Base-by-base conservation (phyloP, 2,797 vertebrate genomes). In the Lepus townsendii region DNA sequence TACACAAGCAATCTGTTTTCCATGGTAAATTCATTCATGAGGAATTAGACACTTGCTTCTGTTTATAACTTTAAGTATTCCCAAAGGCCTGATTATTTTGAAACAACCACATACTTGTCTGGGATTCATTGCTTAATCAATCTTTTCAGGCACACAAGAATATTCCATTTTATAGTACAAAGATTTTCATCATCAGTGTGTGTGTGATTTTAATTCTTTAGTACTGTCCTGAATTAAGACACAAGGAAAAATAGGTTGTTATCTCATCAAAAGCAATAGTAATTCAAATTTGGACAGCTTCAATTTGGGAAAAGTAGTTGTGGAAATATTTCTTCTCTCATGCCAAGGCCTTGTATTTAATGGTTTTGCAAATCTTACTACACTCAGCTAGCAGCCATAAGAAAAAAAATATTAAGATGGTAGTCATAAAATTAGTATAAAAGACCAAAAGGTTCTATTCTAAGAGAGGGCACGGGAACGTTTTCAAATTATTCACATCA, bases 51-150 rank as follows among this genome's bases (percentile, higher is more conserved):
- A 89, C 50, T 75, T 94, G 80, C 89, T 96, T 7, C 0, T 95
- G 86, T 75, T 97, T 87, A 93, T 85, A 79, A 96, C 60, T n/a
- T 92, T 93, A 96, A 96, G 94, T 88, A 57, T 77, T 97, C 97
- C 96, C 97, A 93, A 62, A 96, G 93, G 96, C 14, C 94, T 73
- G 94, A 95, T 98, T 97, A 96, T 95, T 97, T 92, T 35, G 85
- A 97, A 97, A 85, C 2, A 16, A 92, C 32, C 24, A 50, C 79
- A 79, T 30, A 42, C 80, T 97, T 97, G 95, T 96, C 95, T 94
- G 60, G 42, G 82, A 89, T 83, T 96, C 93, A 93, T 90, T 96
- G 96, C 13, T 97, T 97, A 97, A 98, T 97, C 97, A 95, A 73
- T 97, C 97, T 96, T 96, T 96, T 82, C 85, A 93, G 97, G 93